These are phyloP conservation scores for Muscidifurax raptorellus DNA, from an alignment of 1,140 invertebrate genomes.

Conservation along the genomic window DNA sequence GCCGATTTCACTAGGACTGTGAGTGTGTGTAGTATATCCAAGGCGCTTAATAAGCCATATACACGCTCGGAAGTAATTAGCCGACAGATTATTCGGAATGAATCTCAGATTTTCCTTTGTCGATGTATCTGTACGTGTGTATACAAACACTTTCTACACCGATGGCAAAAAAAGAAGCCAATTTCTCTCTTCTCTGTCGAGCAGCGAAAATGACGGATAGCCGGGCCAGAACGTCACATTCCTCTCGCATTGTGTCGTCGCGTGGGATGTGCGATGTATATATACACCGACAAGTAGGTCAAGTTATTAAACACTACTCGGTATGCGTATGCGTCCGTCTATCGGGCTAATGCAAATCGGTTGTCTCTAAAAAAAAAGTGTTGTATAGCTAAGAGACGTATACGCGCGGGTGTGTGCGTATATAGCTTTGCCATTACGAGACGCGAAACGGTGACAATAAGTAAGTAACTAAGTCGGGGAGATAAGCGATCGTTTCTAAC, in stretches of 20 bases:
- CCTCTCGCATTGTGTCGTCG: background rate
- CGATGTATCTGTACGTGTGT: background rate
- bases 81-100: background rate
- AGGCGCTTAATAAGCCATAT: background rate
- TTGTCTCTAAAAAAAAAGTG: background rate
- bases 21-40: background rate
- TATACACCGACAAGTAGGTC: background rate
- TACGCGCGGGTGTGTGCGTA: background rate
- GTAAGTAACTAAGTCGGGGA: background rate
- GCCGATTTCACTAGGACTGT: slow-evolving; percentile 1
- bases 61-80: background rate
- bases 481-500: background rate
- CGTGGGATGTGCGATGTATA: background rate
- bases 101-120: background rate
- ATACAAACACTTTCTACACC: slow-evolving; percentile 13
- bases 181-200: background rate
- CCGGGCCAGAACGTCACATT: background rate
- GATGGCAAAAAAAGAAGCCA: background rate
- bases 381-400: background rate
- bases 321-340: background rate
- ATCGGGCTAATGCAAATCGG: background rate
- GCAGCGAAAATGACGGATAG: background rate
- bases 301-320: slow-evolving; percentile 22
- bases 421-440: background rate
- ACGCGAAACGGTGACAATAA: background rate